Conservation (phyloP, 2,113 vertebrate species). For the Zosterops hypoxanthus region DNA sequence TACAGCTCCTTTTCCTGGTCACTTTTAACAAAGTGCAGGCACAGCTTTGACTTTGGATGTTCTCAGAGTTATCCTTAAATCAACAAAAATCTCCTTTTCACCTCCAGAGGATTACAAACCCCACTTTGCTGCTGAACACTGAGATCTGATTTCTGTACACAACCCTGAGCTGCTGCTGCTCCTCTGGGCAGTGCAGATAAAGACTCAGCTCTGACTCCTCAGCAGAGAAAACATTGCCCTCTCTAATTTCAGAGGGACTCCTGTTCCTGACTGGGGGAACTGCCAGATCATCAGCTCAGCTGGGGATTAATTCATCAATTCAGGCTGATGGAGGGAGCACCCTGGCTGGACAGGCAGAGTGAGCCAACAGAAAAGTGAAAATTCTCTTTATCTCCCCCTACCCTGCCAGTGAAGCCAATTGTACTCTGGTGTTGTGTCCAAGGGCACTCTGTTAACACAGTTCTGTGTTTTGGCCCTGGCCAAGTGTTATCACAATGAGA, state of each 20-base stretch:
- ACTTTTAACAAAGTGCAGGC: neutral
- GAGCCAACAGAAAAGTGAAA: neutral
- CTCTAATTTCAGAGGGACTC: neutral
- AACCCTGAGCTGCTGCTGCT: neutral
- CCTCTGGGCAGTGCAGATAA: neutral
- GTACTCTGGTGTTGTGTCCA: neutral
- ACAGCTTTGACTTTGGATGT: neutral
- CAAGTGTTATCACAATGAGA: slow-evolving; percentile 7
- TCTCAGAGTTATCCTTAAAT: neutral
- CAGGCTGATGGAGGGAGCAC: neutral
- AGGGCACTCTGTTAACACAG: neutral
- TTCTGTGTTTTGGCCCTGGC: neutral
- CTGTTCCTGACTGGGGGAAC: neutral
- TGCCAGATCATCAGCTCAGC: slow-evolving; percentile 47
- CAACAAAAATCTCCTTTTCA: neutral
- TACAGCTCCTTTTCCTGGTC: neutral
- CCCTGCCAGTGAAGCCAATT: slow-evolving; percentile 15
- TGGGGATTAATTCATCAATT: neutral
- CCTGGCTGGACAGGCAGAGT: neutral
- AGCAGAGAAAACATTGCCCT: neutral
- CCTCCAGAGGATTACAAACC: neutral
- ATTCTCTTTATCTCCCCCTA: slow-evolving; percentile 40
- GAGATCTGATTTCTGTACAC: neutral
- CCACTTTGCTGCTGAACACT: neutral
- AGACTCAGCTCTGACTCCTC: neutral